Conservation (phyloP, 2,797 vertebrate genomes). For the Anniella stebbinsi region DNA sequence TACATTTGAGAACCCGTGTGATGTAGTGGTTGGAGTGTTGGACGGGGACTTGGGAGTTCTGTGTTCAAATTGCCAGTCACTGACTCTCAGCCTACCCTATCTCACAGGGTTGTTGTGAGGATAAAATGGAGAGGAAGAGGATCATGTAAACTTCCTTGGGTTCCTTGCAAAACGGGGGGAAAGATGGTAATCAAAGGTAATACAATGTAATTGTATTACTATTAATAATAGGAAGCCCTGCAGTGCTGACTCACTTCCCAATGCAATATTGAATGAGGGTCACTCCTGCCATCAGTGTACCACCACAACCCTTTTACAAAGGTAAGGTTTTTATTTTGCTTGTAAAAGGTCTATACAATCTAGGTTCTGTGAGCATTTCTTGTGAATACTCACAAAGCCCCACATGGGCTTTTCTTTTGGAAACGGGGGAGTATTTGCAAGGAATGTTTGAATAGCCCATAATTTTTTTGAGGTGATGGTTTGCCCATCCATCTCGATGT, state of each 20-base stretch:
- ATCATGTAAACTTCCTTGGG: too few species aligned
- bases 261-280: not conserved
- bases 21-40: too few species aligned
- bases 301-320: not conserved
- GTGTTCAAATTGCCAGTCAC: too few species aligned
- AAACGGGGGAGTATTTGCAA: not conserved
- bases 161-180: too few species aligned
- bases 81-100: too few species aligned
- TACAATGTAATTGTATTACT: too few species aligned
- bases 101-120: too few species aligned
- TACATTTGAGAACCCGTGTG: too few species aligned
- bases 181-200: too few species aligned
- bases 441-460: not conserved
- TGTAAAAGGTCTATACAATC: not conserved
- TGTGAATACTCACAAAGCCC: not conserved
- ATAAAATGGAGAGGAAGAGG: too few species aligned
- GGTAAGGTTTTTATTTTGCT: not conserved
- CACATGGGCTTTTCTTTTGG: not conserved
- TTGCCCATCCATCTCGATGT: not conserved
- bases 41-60: too few species aligned
- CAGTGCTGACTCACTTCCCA: not conserved
- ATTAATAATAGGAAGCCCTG: too few species aligned
- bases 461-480: not conserved
- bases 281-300: not conserved
- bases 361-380: not conserved